phyloP scores from a whole-genome alignment of 1,140 invertebrate species.

The Rhagoletis pomonella region DNA sequence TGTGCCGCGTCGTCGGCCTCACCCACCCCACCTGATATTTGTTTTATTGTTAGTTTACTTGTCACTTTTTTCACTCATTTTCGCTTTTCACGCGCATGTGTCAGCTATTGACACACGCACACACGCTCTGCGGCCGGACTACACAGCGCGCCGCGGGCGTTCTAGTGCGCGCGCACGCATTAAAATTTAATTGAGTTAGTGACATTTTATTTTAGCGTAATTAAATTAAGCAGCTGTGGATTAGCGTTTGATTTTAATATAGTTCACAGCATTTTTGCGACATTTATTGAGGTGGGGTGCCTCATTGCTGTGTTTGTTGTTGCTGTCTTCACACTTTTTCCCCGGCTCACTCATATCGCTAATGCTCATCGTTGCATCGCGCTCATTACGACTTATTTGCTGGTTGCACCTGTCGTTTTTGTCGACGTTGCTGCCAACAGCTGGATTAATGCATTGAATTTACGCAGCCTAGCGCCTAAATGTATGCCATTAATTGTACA shows the following conservation, averaged over 20 bases:
- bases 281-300: constrained; percentile 60
- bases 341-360: background rate
- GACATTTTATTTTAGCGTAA: constrained; percentile 55
- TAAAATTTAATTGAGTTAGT: constrained; percentile 55
- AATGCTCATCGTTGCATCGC: background rate
- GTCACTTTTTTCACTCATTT: background rate
- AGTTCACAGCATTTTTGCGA: constrained; percentile 60
- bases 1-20: background rate
- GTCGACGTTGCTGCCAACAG: background rate
- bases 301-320: background rate
- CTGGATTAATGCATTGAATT: constrained; percentile 23
- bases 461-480: constrained; percentile 51
- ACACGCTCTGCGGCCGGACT: background rate
- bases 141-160: background rate
- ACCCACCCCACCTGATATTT: background rate
- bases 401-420: constrained; percentile 14
- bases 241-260: constrained; percentile 73
- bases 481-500: constrained; percentile 31
- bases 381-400: background rate
- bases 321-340: background rate
- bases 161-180: background rate
- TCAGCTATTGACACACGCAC: background rate
- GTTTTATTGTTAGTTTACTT: background rate
- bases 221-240: constrained; percentile 54
- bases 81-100: background rate